phyloP scores from a whole-genome alignment of 2,113 vertebrate genomes.

The Xenus cinereus region DNA sequence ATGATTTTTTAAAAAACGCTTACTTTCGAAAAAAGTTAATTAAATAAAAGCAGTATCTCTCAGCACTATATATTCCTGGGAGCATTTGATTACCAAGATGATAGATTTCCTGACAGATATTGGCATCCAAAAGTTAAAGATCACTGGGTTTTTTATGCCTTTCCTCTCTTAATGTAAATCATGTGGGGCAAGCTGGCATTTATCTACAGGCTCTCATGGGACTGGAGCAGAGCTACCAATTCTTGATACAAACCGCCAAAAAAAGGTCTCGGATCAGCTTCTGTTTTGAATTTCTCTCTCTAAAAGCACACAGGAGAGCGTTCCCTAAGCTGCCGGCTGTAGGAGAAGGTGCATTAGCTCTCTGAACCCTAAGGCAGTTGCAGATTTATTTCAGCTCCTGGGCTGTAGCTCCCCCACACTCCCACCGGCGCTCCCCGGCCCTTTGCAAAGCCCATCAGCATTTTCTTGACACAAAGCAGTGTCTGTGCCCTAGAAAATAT shows the following conservation, averaged over 20 bases:
- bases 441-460: background rate
- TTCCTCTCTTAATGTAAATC: background rate
- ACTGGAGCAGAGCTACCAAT: background rate
- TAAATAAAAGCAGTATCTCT: constrained; percentile 50
- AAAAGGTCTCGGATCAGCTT: background rate
- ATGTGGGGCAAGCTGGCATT: background rate
- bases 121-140: background rate
- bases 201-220: background rate
- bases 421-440: fast-evolving
- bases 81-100: constrained; percentile 1
- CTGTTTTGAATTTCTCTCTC: background rate
- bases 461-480: background rate
- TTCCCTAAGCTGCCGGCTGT: background rate
- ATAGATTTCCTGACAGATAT: constrained; percentile 28
- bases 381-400: background rate
- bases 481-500: background rate
- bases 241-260: background rate
- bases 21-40: constrained; percentile 40
- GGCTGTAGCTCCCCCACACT: background rate
- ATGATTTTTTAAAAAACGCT: constrained; percentile 33
- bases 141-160: background rate
- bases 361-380: background rate
- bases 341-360: background rate
- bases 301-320: background rate
- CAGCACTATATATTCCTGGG: background rate